Conservation (phyloP, 2,113 vertebrate genomes). For the Callithrix jacchus region DNA sequence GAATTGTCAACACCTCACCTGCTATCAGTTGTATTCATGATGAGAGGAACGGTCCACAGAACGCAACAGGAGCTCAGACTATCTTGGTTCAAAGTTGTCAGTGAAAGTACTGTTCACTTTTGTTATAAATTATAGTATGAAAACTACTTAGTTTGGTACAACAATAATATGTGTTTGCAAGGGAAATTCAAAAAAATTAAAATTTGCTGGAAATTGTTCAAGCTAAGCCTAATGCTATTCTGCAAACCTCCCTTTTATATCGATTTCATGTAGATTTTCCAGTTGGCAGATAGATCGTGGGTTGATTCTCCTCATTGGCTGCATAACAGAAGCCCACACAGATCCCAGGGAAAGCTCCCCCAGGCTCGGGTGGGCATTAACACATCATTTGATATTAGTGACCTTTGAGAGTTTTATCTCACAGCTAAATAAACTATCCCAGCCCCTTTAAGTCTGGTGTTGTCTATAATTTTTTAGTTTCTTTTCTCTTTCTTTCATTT, state of each 20-base stretch:
- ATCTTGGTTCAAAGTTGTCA: background rate
- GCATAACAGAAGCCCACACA: background rate
- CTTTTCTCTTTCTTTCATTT: background rate
- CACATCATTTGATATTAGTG: rapidly evolving
- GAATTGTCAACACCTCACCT: background rate
- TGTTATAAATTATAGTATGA: background rate
- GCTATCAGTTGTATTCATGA: rapidly evolving
- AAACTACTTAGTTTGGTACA: background rate
- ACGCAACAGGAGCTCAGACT: background rate
- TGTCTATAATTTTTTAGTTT: background rate
- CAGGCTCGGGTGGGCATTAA: rapidly evolving
- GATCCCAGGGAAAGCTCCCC: too few relatives aligned
- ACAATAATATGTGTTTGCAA: background rate
- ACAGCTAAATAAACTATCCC: background rate
- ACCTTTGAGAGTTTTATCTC: background rate
- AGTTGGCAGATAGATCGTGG: background rate
- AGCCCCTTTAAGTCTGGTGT: background rate
- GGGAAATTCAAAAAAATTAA: background rate
- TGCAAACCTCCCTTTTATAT: background rate
- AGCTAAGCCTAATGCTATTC: rapidly evolving
- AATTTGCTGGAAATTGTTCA: background rate
- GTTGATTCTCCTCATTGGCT: rapidly evolving
- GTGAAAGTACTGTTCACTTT: background rate
- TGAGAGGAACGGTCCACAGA: background rate
- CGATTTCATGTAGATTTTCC: rapidly evolving